These are phyloP conservation scores for Siphamia tubifer DNA, from an alignment of 2,113 vertebrate genomes.

Conservation along the genomic window DNA sequence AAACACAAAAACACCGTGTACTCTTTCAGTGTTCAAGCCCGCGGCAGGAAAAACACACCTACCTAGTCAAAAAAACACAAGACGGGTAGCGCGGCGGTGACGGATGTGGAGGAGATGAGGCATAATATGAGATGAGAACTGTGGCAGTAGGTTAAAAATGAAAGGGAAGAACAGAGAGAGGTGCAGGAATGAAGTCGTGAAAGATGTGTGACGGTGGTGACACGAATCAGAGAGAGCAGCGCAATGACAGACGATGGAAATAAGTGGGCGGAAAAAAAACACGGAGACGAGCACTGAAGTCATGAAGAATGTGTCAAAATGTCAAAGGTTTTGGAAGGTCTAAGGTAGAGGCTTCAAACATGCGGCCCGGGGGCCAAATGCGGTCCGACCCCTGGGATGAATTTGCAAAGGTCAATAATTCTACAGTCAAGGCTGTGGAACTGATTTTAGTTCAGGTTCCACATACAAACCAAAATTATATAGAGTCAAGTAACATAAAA, in stretches of 20 bases:
- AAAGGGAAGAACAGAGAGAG: neutral
- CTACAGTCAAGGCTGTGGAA: no score
- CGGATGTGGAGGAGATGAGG: conserved; percentile 10
- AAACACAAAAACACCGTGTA: conserved; percentile 18
- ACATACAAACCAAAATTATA: no score
- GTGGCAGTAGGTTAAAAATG: neutral
- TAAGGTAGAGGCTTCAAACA: no score
- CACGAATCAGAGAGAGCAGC: neutral
- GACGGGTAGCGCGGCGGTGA: neutral
- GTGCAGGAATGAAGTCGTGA: neutral
- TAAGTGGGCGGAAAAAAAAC: no score
- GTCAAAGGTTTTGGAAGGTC: no score
- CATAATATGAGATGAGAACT: neutral
- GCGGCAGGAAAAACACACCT: conserved; percentile 9
- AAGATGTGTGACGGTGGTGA: neutral
- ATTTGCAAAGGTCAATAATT: no score
- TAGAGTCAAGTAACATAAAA: no score
- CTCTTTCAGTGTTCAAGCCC: neutral
- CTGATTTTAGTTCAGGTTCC: no score
- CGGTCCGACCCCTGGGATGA: no score
- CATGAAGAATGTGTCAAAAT: no score
- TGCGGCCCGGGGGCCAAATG: no score
- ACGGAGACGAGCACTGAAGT: no score
- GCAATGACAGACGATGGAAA: conserved; percentile 5
- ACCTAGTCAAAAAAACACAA: neutral